Base-by-base conservation (phyloP, 1,140 invertebrate species). In the Latrodectus geometricus region DNA sequence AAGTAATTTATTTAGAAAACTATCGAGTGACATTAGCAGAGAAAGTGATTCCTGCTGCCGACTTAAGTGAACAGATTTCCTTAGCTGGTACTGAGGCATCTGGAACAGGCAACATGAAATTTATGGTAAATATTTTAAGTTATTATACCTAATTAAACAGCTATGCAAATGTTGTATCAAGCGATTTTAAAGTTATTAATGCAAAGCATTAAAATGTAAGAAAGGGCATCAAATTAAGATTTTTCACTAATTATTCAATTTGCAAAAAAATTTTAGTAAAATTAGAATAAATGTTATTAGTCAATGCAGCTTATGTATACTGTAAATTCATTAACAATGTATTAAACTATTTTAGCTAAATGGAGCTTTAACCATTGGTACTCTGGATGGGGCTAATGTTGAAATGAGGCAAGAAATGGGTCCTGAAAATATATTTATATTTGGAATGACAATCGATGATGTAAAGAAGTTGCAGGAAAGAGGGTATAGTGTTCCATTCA, bases 391-490 rank as follows among this genome's bases (percentile, higher is more conserved):
- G 74, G 99, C 99, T 69, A 99, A 99, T 91, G 97, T 99, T 0
- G 99, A 99, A 92, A 99, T 99, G 98, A 95, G 95, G 8, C 98
- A 99, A 91, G 98, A 99, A 91, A 98, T 99, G 95, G 98, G 98
- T 0, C 91, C 93, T 20, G 96, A 99, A 4, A 99, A 99, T 91
- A 97, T 99, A 88, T 99, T 99, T 92, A 99, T 99, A 90, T 99
- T 99, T 91, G 99, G 99, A 87, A 98, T 99, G 97, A 96, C 93
- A 14, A 96, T 97, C 3, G 95, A 97, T 0, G 95, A 99, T 92
- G 97, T 99, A 1, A 95, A 97, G 89, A 94, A 91, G 0, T 92
- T 98, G 5, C 94, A 96, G 90, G 93, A 91, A 86, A 93, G 92
- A 90, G 97, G 97, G 81, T 92, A 84, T 87, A 89, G 88, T n/a